Conservation (phyloP, 2,797 vertebrate species). For the Tauraco hartlaubi region DNA sequence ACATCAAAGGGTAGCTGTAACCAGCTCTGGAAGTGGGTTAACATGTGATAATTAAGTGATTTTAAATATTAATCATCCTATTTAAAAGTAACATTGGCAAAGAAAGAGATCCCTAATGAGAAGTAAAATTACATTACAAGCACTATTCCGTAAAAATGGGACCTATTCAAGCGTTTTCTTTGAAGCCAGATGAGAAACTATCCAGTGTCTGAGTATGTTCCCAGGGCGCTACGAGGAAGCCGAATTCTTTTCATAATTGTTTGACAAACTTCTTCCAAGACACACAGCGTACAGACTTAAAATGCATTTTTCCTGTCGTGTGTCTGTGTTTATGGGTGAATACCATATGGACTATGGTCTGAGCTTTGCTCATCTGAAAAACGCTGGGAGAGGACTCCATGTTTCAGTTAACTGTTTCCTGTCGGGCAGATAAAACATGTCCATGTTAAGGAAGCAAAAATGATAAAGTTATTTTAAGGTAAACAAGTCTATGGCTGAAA, state of each 20-base stretch:
- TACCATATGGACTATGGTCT: slow-evolving; percentile 42
- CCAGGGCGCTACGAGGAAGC: slow-evolving; percentile 4
- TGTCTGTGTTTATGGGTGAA: slow-evolving; percentile 55
- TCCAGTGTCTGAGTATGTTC: slow-evolving; percentile 19
- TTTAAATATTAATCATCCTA: slow-evolving; percentile 72
- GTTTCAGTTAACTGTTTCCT: slow-evolving; percentile 55
- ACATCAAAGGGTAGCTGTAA: slow-evolving; percentile 56
- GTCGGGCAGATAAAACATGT: background rate
- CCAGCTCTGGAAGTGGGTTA: slow-evolving; percentile 51
- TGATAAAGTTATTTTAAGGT: slow-evolving; percentile 6
- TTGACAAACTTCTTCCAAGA: slow-evolving; percentile 50
- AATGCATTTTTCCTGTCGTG: slow-evolving; percentile 25
- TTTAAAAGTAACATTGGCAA: slow-evolving; percentile 51
- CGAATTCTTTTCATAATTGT: slow-evolving; percentile 34
- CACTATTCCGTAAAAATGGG: background rate
- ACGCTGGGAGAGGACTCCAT: background rate
- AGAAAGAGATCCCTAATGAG: slow-evolving; percentile 24
- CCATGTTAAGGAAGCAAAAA: slow-evolving; percentile 27
- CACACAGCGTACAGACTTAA: slow-evolving; percentile 1
- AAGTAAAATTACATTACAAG: slow-evolving; percentile 39
- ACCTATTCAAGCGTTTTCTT: slow-evolving; percentile 42
- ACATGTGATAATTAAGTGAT: slow-evolving; percentile 58
- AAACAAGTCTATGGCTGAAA: background rate
- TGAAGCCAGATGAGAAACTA: slow-evolving; percentile 17
- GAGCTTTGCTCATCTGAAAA: slow-evolving; percentile 27